Conservation (phyloP, 2,888 invertebrate genomes). For the Pheosia gnoma region DNA sequence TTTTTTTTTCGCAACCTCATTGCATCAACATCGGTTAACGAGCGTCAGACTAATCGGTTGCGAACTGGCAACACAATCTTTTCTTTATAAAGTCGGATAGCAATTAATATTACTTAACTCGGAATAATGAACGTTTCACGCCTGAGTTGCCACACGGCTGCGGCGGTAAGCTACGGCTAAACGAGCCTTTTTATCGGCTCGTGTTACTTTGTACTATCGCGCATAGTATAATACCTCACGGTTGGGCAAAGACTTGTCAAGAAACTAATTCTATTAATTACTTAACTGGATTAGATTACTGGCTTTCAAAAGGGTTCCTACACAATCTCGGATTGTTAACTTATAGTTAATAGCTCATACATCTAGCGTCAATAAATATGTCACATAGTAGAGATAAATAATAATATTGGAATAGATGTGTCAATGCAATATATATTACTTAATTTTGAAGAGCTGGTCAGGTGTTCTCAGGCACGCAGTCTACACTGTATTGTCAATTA, state of each 20-base stretch:
- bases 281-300: no score
- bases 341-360: no score
- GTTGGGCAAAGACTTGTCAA: not conserved
- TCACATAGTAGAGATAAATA: no score
- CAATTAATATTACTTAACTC: slow-evolving; percentile 78
- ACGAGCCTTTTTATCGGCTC: slow-evolving; percentile 30
- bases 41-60: slow-evolving; percentile 64
- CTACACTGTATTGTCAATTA: slow-evolving; percentile 2
- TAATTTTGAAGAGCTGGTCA: no score
- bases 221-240: slow-evolving; percentile 3
- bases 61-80: slow-evolving; percentile 61
- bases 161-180: slow-evolving; percentile 27
- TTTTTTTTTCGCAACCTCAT: slow-evolving; percentile 58
- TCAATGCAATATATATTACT: no score
- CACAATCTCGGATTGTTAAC: no score
- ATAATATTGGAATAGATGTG: no score
- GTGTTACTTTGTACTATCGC: slow-evolving; percentile 30
- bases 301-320: no score
- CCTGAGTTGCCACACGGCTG: slow-evolving; percentile 55
- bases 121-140: slow-evolving; percentile 69
- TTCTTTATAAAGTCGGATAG: slow-evolving; percentile 66
- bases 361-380: no score
- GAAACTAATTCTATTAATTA: not conserved
- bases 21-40: slow-evolving; percentile 58
- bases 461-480: no score